Conservation (phyloP, 2,797 vertebrate genomes). For the Menidia menidia region DNA sequence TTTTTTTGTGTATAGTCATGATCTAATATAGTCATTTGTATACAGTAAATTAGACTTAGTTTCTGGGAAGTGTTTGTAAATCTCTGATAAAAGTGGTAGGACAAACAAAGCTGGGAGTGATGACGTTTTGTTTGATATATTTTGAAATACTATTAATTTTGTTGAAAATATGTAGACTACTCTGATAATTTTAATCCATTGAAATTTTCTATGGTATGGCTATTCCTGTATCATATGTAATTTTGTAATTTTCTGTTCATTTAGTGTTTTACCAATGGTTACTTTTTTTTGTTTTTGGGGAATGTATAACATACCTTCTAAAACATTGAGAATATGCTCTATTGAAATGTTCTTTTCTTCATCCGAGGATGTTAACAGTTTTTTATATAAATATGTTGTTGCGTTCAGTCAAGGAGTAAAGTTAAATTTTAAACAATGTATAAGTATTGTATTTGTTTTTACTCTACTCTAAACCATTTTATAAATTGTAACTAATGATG, state of each 20-base stretch:
- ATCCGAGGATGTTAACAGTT: slow-evolving; percentile 42
- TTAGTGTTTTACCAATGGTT: slow-evolving; percentile 22
- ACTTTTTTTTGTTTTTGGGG: slow-evolving; percentile 21
- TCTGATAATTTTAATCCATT: slow-evolving; percentile 40
- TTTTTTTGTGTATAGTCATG: slow-evolving; percentile 47
- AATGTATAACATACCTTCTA: slow-evolving; percentile 27
- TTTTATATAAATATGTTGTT: slow-evolving; percentile 35
- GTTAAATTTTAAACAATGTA: slow-evolving; percentile 21
- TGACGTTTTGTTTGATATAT: slow-evolving; percentile 29
- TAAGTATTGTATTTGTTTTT: slow-evolving; percentile 4
- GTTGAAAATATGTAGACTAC: slow-evolving; percentile 37
- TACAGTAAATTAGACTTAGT: slow-evolving; percentile 21
- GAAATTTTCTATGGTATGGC: slow-evolving; percentile 43
- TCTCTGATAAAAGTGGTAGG: slow-evolving; percentile 23
- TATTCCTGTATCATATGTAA: slow-evolving; percentile 30
- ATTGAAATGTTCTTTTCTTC: slow-evolving; percentile 46
- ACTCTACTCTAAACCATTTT: background rate
- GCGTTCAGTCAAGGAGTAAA: slow-evolving; percentile 58
- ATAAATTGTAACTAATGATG: background rate
- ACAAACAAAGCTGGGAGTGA: slow-evolving; percentile 21
- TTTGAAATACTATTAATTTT: slow-evolving; percentile 36
- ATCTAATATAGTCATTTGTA: slow-evolving; percentile 40
- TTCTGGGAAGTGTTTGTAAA: slow-evolving; percentile 56
- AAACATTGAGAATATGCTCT: slow-evolving; percentile 22
- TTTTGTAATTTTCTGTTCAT: slow-evolving; percentile 48